Conservation (phyloP, 1,140 invertebrate species). For the Saxidomus purpurata region DNA sequence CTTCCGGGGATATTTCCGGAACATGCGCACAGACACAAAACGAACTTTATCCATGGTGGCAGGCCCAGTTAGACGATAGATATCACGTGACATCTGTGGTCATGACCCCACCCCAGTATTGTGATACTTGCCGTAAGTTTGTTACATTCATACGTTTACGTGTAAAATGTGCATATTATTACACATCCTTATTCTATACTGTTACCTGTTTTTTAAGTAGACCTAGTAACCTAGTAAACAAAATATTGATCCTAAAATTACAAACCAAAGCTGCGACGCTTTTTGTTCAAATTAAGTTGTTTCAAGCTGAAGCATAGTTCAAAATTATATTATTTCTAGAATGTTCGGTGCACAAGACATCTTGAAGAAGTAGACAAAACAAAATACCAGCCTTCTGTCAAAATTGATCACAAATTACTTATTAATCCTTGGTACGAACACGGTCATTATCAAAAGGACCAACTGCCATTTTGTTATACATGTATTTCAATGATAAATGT, state of each 20-base stretch:
- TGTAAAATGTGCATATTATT: neutral
- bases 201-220: neutral
- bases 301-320: no score
- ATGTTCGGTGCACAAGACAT: no score
- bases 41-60: constrained; percentile 8
- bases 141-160: neutral
- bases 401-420: no score
- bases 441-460: no score
- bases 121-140: constrained; percentile 26
- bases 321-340: no score
- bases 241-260: neutral
- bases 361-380: no score
- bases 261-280: no score
- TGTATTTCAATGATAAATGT: no score
- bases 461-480: no score
- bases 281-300: no score
- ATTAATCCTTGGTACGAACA: no score
- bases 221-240: neutral
- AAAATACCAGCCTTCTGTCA: no score
- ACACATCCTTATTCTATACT: neutral
- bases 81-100: neutral
- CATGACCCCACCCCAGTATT: neutral
- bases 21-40: constrained; percentile 31
- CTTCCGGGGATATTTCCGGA: neutral
- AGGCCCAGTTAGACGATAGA: constrained; percentile 1